These are phyloP conservation scores for Drosophila atripex DNA, from an alignment of 2,888 invertebrate species.

Conservation along the genomic window DNA sequence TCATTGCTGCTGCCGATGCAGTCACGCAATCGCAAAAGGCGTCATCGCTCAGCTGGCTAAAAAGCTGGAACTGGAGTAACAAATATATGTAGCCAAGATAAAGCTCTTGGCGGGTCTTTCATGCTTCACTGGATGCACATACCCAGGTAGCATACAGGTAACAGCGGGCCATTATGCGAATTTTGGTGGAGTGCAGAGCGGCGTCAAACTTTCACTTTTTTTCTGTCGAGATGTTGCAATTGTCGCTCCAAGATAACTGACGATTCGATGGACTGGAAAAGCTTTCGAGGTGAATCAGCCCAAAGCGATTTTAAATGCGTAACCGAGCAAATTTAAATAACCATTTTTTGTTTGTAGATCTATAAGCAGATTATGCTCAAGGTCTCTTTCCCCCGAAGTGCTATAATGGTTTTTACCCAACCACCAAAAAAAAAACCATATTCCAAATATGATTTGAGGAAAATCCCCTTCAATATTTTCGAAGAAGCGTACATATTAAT, in stretches of 20 bases:
- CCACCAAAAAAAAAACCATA: too few relatives aligned
- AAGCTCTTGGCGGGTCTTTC: slow-evolving; percentile 38
- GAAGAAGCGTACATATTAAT: too few relatives aligned
- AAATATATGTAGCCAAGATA: not conserved
- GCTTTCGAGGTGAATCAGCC: slow-evolving; percentile 34
- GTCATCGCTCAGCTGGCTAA: slow-evolving; percentile 48
- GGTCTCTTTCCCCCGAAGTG: not conserved
- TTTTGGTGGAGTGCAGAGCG: slow-evolving; percentile 57
- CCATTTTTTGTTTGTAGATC: not conserved
- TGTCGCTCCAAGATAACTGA: slow-evolving; percentile 29
- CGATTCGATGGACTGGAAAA: slow-evolving; percentile 28
- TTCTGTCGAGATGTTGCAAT: slow-evolving; percentile 59
- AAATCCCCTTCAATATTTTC: too few relatives aligned
- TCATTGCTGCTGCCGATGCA: slow-evolving; percentile 26
- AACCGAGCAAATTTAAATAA: not conserved
- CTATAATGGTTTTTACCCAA: not conserved
- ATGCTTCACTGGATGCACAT: slow-evolving; percentile 56
- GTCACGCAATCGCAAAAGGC: slow-evolving; percentile 43
- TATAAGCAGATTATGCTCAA: not conserved
- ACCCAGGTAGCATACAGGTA: slow-evolving; percentile 15
- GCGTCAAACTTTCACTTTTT: slow-evolving; percentile 68
- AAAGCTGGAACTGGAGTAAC: slow-evolving; percentile 19
- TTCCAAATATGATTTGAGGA: too few relatives aligned
- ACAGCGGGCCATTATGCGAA: slow-evolving; percentile 58
- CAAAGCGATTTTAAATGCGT: slow-evolving; percentile 1